Evolutionary conservation across 1,140 invertebrate species (phyloP).

Genomic region (Drosophila arawakana): DNA sequence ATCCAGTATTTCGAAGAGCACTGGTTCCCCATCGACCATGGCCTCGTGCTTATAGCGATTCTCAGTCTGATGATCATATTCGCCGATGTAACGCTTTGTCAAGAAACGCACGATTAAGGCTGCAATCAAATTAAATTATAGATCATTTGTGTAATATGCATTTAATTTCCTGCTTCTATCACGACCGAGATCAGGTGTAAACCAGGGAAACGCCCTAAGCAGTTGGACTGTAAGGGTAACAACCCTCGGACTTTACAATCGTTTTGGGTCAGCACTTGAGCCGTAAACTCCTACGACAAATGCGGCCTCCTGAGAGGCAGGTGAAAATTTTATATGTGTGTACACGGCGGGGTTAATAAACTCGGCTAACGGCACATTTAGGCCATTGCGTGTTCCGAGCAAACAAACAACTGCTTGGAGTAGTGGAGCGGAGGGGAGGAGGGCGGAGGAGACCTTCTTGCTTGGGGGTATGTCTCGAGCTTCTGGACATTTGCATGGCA

Average conservation of each 20-base stretch:
- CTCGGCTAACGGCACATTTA: conserved; percentile 39
- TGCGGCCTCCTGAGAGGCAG: conserved; percentile 39
- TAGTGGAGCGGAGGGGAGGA: neutral
- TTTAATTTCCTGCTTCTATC: conserved; percentile 58
- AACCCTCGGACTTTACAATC: conserved; percentile 19
- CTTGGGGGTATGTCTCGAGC: conserved; percentile 17
- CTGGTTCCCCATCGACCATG: conserved; percentile 94
- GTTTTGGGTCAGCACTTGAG: conserved; percentile 74
- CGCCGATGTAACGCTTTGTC: conserved; percentile 95
- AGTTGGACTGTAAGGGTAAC: conserved; percentile 1
- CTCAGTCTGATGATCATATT: conserved; percentile 97
- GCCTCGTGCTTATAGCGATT: conserved; percentile 96
- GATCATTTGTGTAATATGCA: conserved; percentile 56
- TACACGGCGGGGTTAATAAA: conserved; percentile 70
- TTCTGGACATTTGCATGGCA: conserved; percentile 73
- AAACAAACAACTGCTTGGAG: conserved; percentile 47
- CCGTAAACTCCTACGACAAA: conserved; percentile 48
- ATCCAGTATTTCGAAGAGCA: conserved; percentile 96
- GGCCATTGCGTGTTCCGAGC: conserved; percentile 70
- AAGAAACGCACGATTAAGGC: conserved; percentile 95
- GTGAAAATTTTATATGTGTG: conserved; percentile 40
- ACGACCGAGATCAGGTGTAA: conserved; percentile 63
- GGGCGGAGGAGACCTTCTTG: neutral
- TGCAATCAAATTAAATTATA: conserved; percentile 85
- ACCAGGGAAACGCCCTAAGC: conserved; percentile 54